Conservation (phyloP, 2,113 vertebrate genomes). For the Copsychus sechellarum region DNA sequence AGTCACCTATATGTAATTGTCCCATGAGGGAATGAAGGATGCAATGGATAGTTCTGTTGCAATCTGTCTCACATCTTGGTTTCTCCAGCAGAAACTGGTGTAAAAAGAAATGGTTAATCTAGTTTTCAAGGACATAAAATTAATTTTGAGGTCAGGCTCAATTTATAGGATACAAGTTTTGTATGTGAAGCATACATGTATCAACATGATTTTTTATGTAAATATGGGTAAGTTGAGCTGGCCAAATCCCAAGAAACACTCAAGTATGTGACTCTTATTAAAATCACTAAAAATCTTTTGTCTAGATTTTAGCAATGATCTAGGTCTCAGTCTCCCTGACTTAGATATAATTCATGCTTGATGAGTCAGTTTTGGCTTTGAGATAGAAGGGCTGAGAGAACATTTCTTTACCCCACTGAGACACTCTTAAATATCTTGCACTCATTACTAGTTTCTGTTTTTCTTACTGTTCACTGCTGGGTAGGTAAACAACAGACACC, state of each 20-base stretch:
- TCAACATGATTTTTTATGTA: not conserved
- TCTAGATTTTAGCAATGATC: not conserved
- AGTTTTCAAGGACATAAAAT: not conserved
- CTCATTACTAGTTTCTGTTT: not conserved
- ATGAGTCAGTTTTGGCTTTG: not conserved
- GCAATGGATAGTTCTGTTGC: not conserved
- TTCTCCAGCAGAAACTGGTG: not conserved
- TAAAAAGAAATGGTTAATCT: not conserved
- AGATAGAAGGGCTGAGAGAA: not conserved
- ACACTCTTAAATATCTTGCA: not conserved
- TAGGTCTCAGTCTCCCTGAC: not conserved
- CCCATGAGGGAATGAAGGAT: not conserved
- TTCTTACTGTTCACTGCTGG: not conserved
- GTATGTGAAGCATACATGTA: not conserved
- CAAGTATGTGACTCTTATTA: not conserved
- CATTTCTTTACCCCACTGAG: not conserved
- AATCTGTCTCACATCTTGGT: not conserved
- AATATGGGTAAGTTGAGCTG: not conserved
- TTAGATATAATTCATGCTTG: not conserved
- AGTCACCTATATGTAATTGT: not conserved
- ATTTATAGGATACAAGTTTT: not conserved
- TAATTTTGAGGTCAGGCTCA: not conserved
- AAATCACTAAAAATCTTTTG: not conserved
- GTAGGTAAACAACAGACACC: not conserved
- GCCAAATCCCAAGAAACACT: not conserved